Percentiles rank a stretch among this genome's conserved stretches.
phyloP scores from a whole-genome alignment of 2,797 vertebrate species.

The Pipistrellus pipistrellus region DNA sequence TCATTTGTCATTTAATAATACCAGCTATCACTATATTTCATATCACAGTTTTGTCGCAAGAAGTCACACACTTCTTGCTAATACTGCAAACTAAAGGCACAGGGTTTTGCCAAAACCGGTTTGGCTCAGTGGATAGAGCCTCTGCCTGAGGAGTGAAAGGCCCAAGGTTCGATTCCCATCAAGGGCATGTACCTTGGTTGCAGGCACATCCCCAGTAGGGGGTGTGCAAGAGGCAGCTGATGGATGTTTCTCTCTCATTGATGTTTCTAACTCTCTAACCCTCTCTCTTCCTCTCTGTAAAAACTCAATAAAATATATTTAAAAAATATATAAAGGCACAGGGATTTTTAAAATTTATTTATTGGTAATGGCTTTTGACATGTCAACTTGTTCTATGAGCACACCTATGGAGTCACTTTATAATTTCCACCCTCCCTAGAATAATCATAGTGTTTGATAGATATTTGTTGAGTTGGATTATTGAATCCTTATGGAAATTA shows the following conservation, averaged over 20 bases:
- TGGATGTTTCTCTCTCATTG: too few relatives aligned
- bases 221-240: too few relatives aligned
- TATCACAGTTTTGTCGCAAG: neutral
- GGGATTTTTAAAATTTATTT: neutral
- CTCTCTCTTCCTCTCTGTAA: too few relatives aligned
- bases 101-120: too few relatives aligned
- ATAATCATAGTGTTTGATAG: neutral
- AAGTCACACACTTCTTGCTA: neutral
- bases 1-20: neutral
- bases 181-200: too few relatives aligned
- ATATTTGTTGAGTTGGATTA: slow-evolving; percentile 26
- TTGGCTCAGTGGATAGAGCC: too few relatives aligned
- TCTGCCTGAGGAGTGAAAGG: too few relatives aligned
- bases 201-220: too few relatives aligned
- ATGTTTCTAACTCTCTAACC: too few relatives aligned
- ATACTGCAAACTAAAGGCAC: neutral
- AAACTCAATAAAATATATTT: too few relatives aligned
- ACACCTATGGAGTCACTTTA: neutral
- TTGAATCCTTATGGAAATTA: slow-evolving; percentile 13
- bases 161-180: too few relatives aligned
- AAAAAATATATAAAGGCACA: too few relatives aligned
- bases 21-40: neutral
- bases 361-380: neutral
- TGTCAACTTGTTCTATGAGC: neutral
- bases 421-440: neutral